Evolutionary conservation across 2,888 invertebrate species (phyloP).

Genomic region (Escarpia spicata): DNA sequence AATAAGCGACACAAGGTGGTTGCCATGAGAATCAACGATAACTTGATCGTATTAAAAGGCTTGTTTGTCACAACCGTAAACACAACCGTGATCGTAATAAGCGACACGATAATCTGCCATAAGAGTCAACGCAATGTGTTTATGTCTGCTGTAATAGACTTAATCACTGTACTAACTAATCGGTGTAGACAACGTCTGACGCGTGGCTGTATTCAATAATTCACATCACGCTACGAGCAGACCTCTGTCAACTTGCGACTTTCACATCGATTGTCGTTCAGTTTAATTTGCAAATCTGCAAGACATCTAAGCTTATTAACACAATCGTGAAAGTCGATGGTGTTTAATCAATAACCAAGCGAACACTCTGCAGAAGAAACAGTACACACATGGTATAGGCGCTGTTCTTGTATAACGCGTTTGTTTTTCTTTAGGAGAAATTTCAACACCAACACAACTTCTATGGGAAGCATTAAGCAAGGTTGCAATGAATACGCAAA

Average conservation of each 20-base stretch:
- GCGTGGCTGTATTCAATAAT: neutral
- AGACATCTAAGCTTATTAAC: slow-evolving; percentile 8
- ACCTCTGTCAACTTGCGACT: no score
- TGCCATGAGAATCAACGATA: neutral
- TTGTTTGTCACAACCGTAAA: neutral
- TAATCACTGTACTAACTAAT: neutral
- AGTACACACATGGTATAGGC: neutral
- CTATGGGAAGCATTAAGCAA: neutral
- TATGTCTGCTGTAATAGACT: neutral
- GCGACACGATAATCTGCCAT: neutral
- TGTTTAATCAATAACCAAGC: neutral
- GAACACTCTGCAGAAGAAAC: neutral
- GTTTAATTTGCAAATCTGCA: neutral
- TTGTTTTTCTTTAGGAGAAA: no score
- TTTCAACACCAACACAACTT: neutral
- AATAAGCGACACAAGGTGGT: neutral
- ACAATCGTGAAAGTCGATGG: neutral
- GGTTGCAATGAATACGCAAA: neutral
- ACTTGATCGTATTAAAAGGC: neutral
- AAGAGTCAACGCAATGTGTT: neutral
- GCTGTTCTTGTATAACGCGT: neutral
- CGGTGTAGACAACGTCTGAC: neutral
- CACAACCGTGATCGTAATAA: neutral
- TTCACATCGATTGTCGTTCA: neutral
- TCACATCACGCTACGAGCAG: no score